Conservation (phyloP, 1,140 invertebrate species). For the Pseudomyrmex cubaensis region DNA sequence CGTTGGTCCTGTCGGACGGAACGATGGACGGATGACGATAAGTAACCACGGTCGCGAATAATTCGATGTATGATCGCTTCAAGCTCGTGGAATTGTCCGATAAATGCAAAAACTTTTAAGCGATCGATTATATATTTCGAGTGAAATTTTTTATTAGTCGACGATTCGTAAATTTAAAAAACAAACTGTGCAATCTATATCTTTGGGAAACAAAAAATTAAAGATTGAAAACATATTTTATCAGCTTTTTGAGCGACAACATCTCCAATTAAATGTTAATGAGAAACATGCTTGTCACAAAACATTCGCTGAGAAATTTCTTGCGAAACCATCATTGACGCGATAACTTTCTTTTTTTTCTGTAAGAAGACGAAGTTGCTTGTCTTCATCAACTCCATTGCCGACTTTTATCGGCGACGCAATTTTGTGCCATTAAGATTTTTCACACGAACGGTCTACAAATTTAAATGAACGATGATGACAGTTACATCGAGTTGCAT, state of each 20-base stretch:
- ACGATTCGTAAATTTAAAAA: too few relatives aligned
- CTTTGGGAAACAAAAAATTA: too few relatives aligned
- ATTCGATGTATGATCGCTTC: neutral
- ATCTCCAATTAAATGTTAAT: too few relatives aligned
- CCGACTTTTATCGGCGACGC: neutral
- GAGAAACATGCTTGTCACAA: too few relatives aligned
- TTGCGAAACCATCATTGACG: neutral
- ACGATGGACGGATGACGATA: conserved; percentile 41
- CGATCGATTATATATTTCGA: too few relatives aligned
- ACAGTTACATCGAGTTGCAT: conserved; percentile 8
- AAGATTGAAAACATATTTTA: too few relatives aligned
- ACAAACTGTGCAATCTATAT: too few relatives aligned
- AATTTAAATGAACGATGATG: neutral
- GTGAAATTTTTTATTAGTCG: too few relatives aligned
- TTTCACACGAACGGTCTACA: neutral
- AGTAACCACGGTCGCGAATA: neutral
- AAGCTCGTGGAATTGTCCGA: neutral
- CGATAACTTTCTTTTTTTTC: conserved; percentile 12
- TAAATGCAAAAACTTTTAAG: too few relatives aligned
- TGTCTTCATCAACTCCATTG: neutral
- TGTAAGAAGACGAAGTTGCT: neutral
- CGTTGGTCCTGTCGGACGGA: conserved; percentile 57
- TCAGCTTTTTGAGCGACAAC: too few relatives aligned
- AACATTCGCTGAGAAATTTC: too few relatives aligned
- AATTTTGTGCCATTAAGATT: conserved; percentile 18